phyloP scores from a whole-genome alignment of 1,140 invertebrate genomes.

The Plectus sambesii region DNA sequence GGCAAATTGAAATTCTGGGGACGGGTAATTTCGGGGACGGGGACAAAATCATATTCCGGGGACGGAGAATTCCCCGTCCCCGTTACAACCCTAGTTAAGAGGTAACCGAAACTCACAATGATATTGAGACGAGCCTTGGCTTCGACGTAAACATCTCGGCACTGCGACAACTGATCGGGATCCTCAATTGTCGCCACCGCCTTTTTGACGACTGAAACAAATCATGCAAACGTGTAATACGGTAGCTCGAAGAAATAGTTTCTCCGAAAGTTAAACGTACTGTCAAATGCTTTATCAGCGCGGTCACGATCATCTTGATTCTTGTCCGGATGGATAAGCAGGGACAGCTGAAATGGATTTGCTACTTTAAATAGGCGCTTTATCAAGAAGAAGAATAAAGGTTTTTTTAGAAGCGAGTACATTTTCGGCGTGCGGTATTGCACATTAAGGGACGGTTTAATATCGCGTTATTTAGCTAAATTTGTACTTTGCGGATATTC shows the following conservation, averaged over 20 bases:
- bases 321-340: constrained; percentile 96
- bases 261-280: constrained; percentile 46
- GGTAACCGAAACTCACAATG: constrained; percentile 59
- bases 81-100: too few relatives aligned
- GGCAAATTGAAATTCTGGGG: too few relatives aligned
- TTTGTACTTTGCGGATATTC: too few relatives aligned
- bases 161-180: constrained; percentile 81
- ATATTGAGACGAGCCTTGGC: constrained; percentile 83
- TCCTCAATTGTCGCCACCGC: constrained; percentile 91
- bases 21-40: too few relatives aligned
- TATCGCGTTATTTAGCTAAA: too few relatives aligned
- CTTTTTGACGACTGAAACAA: constrained; percentile 72
- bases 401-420: too few relatives aligned
- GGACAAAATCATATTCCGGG: too few relatives aligned
- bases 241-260: constrained; percentile 2
- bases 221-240: too few relatives aligned
- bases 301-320: constrained; percentile 87
- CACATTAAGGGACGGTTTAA: too few relatives aligned
- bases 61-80: too few relatives aligned
- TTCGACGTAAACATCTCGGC: constrained; percentile 91
- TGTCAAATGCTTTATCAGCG: constrained; percentile 79
- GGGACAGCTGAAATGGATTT: constrained; percentile 61
- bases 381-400: constrained; percentile 18
- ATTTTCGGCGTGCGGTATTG: too few relatives aligned
- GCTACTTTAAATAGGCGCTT: background rate